Evolutionary conservation across 64 coral and sea anemone genomes (phyloP).

Genomic region (Platygyra sinensis): DNA sequence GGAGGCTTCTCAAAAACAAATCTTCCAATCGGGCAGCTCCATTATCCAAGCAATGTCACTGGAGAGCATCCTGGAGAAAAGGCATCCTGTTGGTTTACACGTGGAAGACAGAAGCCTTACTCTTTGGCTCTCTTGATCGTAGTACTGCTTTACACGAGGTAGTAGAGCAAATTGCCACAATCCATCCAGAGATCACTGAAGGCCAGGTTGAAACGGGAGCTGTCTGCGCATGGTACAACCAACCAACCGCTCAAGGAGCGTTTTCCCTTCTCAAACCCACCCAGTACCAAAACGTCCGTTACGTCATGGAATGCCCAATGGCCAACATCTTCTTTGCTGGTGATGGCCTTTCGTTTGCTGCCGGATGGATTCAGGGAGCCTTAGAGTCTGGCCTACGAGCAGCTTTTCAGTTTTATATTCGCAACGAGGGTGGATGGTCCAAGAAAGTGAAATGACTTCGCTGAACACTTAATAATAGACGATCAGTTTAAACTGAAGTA

Average conservation of each 20-base stretch:
- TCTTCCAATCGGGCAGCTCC: constrained; percentile 55
- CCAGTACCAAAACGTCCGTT: constrained; percentile 16
- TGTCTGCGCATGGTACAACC: constrained; percentile 48
- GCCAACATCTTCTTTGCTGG: constrained; percentile 47
- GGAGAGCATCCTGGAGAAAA: not conserved
- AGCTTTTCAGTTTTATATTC: constrained; percentile 45
- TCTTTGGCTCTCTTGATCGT: constrained; percentile 38
- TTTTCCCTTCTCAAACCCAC: constrained; percentile 2
- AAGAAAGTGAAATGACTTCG: not conserved
- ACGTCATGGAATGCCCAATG: constrained; percentile 18
- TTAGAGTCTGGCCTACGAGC: constrained; percentile 47
- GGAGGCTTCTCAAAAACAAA: constrained; percentile 69
- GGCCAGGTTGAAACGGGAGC: constrained; percentile 34
- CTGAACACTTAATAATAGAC: constrained; percentile 27
- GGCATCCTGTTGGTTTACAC: constrained; percentile 54
- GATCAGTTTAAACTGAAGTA: constrained; percentile 13
- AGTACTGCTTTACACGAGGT: not conserved
- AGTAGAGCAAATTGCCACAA: constrained; percentile 28
- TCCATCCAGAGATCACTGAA: constrained; percentile 36
- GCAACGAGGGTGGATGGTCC: constrained; percentile 13
- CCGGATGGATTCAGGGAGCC: constrained; percentile 57
- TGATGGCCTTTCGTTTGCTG: constrained; percentile 41
- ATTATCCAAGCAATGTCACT: constrained; percentile 14
- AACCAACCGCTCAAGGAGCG: constrained; percentile 20
- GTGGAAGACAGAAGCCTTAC: constrained; percentile 43